Conservation (phyloP, 2,113 vertebrate species). For the Limanda limanda region DNA sequence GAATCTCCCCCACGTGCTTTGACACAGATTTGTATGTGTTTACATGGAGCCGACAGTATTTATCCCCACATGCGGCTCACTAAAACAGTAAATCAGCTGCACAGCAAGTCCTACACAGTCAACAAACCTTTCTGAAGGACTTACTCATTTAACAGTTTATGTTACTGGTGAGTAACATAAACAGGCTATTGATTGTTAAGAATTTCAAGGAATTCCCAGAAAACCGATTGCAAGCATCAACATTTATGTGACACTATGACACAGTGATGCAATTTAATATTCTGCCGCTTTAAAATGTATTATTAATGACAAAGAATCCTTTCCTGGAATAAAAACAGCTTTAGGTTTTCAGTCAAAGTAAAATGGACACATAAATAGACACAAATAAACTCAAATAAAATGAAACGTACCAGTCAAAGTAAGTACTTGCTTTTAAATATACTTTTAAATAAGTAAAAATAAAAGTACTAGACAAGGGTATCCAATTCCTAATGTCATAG, state of each 20-base stretch:
- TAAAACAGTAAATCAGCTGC: slow-evolving; percentile 57
- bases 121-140: slow-evolving; percentile 42
- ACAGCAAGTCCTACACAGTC: slow-evolving; percentile 8
- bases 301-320: background rate
- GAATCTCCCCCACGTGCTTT: slow-evolving; percentile 33
- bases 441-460: no score
- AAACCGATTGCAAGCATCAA: background rate
- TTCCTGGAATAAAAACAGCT: no score
- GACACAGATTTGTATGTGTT: slow-evolving; percentile 33
- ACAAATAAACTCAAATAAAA: no score
- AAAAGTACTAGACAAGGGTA: no score
- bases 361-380: no score
- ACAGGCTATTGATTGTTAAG: slow-evolving; percentile 19
- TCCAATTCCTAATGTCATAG: no score
- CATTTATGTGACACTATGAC: background rate
- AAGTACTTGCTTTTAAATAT: no score
- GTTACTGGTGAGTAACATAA: slow-evolving; percentile 29
- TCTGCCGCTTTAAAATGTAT: background rate
- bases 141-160: slow-evolving; percentile 42
- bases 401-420: no score
- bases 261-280: slow-evolving; percentile 9
- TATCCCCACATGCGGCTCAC: background rate
- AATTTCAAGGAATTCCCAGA: slow-evolving; percentile 28
- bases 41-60: slow-evolving; percentile 32
- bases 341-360: no score